Conservation (phyloP, 2,113 vertebrate species). For the Naja naja region DNA sequence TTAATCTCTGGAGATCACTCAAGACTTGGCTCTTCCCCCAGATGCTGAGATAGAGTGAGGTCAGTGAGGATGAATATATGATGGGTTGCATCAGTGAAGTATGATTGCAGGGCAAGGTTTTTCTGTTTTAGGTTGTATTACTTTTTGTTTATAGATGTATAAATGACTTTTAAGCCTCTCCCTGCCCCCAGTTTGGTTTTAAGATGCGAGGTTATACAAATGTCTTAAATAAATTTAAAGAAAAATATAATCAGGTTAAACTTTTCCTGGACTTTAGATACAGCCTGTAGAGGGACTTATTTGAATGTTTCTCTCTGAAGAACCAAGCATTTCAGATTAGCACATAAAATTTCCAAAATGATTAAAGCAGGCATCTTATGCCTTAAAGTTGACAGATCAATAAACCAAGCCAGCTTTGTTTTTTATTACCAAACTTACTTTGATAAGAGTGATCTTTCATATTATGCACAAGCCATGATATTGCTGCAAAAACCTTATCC, state of each 20-base stretch:
- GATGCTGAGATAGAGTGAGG: not conserved
- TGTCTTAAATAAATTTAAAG: not conserved
- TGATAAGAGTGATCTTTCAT: no score
- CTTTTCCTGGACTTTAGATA: not conserved
- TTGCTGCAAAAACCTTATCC: no score
- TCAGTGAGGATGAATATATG: not conserved
- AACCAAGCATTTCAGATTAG: not conserved
- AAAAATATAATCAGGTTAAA: not conserved
- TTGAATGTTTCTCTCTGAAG: not conserved
- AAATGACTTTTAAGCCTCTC: not conserved
- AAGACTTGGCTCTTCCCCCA: not conserved
- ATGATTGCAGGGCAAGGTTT: not conserved
- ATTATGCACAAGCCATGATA: no score
- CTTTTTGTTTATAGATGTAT: not conserved
- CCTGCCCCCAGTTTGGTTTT: not conserved
- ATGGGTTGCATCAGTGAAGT: not conserved
- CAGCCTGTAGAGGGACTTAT: not conserved
- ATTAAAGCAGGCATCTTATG: no score
- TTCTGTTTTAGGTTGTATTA: not conserved
- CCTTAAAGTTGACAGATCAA: no score
- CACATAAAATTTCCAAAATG: no score
- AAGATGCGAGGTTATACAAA: not conserved
- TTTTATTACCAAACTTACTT: not conserved
- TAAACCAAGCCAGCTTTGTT: not conserved
- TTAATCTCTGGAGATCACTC: not conserved